Evolutionary conservation across 1,140 invertebrate species (phyloP).

Genomic region (Drosophila ironensis): DNA sequence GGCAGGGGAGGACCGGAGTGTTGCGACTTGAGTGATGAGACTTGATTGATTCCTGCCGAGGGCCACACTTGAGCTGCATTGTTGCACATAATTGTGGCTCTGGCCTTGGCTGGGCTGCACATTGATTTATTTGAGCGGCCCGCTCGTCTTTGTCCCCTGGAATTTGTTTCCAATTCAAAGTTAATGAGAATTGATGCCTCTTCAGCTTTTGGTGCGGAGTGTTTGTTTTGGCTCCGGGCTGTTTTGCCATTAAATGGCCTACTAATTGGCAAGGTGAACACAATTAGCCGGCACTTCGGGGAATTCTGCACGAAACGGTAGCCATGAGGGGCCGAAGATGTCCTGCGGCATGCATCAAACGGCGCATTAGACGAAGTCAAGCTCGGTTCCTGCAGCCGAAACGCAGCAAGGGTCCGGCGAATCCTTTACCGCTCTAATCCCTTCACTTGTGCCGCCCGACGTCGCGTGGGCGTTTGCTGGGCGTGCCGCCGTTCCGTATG

Average conservation of each 20-base stretch:
- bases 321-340: conserved; percentile 5
- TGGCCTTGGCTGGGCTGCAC: conserved; percentile 48
- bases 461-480: conserved; percentile 53
- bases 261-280: conserved; percentile 60
- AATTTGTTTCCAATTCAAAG: conserved; percentile 75
- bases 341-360: conserved; percentile 41
- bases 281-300: conserved; percentile 42
- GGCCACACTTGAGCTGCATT: conserved; percentile 72
- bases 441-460: conserved; percentile 48
- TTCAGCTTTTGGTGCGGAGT: conserved; percentile 52
- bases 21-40: conserved; percentile 71
- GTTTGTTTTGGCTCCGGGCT: conserved; percentile 27
- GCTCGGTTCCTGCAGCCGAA: background rate
- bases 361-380: background rate
- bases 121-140: conserved; percentile 66
- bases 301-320: conserved; percentile 35
- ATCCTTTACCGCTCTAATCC: conserved; percentile 50
- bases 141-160: conserved; percentile 21
- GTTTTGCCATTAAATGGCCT: conserved; percentile 52
- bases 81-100: conserved; percentile 65
- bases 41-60: conserved; percentile 79
- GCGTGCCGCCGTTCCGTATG: conserved; percentile 53
- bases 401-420: conserved; percentile 41
- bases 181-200: conserved; percentile 75
- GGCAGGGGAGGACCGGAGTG: conserved; percentile 3